Conservation (phyloP, 2,888 invertebrate genomes). For the Dioctria rufipes region DNA sequence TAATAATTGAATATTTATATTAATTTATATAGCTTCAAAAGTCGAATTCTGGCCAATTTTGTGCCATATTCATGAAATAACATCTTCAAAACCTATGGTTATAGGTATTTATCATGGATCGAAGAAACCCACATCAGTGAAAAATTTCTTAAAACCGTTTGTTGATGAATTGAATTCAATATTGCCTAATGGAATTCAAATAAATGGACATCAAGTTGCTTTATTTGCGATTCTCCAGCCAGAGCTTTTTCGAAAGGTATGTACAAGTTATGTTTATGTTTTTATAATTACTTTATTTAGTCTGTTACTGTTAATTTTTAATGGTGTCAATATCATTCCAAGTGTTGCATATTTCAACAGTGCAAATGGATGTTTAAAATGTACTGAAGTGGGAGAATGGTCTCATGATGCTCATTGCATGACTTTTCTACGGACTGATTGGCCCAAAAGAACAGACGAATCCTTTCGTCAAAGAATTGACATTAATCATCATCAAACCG, state of each 20-base stretch:
- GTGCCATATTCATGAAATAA: constrained; percentile 16
- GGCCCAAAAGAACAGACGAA: not conserved
- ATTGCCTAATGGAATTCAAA: no score
- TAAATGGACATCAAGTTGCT: constrained; percentile 6
- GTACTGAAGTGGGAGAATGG: not conserved
- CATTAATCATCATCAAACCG: not conserved
- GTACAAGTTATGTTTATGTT: not conserved
- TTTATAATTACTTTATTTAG: not conserved
- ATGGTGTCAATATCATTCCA: not conserved
- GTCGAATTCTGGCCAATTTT: constrained; percentile 39
- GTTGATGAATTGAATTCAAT: not conserved
- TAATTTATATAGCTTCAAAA: not conserved
- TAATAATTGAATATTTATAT: not conserved
- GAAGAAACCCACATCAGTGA: not conserved
- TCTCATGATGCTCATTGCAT: not conserved
- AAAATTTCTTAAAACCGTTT: not conserved
- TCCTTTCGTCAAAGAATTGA: not conserved
- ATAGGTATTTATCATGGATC: constrained; percentile 9
- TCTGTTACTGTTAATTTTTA: no score
- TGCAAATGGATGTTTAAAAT: constrained; percentile 7
- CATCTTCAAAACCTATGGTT: constrained; percentile 13
- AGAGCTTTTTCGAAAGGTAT: constrained; percentile 4
- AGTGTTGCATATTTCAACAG: not conserved
- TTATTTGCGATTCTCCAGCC: constrained; percentile 16
- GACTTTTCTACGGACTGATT: not conserved